Percentiles rank a stretch among this genome's conserved stretches.
phyloP scores from a whole-genome alignment of 2,888 invertebrate genomes.

The Conops quadrifasciatus region DNA sequence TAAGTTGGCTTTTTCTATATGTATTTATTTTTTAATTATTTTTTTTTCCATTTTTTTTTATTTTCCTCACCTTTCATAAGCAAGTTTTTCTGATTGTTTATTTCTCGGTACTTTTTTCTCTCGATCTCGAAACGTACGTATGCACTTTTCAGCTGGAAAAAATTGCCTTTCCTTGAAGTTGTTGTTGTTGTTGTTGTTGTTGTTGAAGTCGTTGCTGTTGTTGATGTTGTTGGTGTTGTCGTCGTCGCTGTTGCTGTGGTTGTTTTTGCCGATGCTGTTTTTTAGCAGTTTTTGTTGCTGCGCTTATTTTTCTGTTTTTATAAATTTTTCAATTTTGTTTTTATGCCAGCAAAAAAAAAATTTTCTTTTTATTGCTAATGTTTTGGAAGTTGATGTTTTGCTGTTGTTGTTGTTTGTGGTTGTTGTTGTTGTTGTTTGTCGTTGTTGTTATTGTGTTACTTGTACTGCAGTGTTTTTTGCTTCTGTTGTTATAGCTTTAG shows the following conservation, averaged over 20 bases:
- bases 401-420: neutral
- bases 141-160: conserved; percentile 32
- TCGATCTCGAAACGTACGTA: neutral
- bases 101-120: conserved; percentile 7
- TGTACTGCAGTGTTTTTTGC: neutral
- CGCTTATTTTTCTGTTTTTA: conserved; percentile 40
- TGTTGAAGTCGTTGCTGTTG: conserved; percentile 14
- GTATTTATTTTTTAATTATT: conserved; percentile 50
- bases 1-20: conserved; percentile 50
- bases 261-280: conserved; percentile 13
- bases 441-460: neutral
- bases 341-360: conserved; percentile 30
- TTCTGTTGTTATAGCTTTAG: too few relatives aligned
- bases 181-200: conserved; percentile 13
- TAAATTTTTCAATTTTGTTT: conserved; percentile 40
- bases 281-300: conserved; percentile 25
- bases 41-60: conserved; percentile 47
- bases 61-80: conserved; percentile 48
- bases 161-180: conserved; percentile 39
- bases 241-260: conserved; percentile 4
- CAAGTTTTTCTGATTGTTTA: conserved; percentile 32
- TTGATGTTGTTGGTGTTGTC: conserved; percentile 1
- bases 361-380: neutral
- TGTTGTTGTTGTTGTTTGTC: neutral
- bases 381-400: neutral